Evolutionary conservation across 2,888 invertebrate genomes (phyloP).

Genomic region (Melikaiella ostensackeni): DNA sequence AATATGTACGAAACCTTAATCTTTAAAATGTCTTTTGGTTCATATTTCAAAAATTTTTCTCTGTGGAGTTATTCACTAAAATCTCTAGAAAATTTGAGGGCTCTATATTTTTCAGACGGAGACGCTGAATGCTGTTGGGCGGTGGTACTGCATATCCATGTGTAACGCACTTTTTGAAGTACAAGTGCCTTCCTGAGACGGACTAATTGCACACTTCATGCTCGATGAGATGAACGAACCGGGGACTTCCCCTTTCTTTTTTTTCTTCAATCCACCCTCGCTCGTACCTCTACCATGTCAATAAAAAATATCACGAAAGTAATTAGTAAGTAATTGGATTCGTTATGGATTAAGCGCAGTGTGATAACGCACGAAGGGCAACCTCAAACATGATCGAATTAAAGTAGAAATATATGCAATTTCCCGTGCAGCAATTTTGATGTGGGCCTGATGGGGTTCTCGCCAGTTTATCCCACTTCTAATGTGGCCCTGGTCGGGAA

Average conservation of each 20-base stretch:
- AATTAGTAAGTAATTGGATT: conserved; percentile 66
- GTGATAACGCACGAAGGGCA: conserved; percentile 43
- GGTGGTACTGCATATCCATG: conserved; percentile 45
- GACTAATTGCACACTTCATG: conserved; percentile 69
- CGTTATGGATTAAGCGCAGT: conserved; percentile 53
- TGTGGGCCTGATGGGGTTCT: too few species aligned
- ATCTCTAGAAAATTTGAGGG: neutral
- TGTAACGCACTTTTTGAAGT: conserved; percentile 50
- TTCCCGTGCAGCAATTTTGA: too few species aligned
- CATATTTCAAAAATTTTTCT: too few species aligned
- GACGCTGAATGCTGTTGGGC: conserved; percentile 44
- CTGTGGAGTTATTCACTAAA: too few species aligned
- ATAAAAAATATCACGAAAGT: conserved; percentile 54
- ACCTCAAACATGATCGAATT: conserved; percentile 45
- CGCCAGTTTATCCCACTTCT: too few species aligned
- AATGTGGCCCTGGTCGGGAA: too few species aligned
- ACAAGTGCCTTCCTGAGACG: conserved; percentile 64
- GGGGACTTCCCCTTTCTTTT: conserved; percentile 48
- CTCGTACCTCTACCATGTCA: conserved; percentile 35
- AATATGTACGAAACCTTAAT: too few species aligned
- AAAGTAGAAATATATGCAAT: neutral
- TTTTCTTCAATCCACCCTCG: conserved; percentile 31
- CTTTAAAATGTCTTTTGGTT: too few species aligned
- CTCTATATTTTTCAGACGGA: conserved; percentile 14
- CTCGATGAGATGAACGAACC: conserved; percentile 57